Evolutionary conservation across 2,797 vertebrate species (phyloP).

Genomic region (Florisuga fusca): DNA sequence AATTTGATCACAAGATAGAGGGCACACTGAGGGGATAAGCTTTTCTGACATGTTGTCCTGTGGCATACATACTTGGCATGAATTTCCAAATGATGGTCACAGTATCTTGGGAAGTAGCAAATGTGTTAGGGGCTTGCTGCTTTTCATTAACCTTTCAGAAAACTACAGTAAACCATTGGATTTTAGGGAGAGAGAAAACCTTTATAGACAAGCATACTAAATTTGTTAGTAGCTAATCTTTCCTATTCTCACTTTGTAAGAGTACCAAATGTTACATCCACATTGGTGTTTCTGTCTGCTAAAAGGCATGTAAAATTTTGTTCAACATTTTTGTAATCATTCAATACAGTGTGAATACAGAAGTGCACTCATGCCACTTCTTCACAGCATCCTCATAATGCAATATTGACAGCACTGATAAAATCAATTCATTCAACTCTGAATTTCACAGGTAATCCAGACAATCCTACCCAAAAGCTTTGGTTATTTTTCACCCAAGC

Average conservation of each 20-base stretch:
- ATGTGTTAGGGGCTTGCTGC: neutral
- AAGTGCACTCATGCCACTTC: neutral
- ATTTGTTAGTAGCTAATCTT: neutral
- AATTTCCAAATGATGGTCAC: neutral
- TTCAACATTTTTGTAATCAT: neutral
- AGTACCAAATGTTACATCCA: rapidly evolving
- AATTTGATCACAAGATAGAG: neutral
- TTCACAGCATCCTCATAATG: neutral
- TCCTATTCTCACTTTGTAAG: neutral
- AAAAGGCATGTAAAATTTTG: neutral
- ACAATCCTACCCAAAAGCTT: constrained; percentile 81
- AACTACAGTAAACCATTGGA: neutral
- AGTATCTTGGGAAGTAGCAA: neutral
- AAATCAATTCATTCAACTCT: neutral
- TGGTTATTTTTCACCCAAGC: constrained; percentile 74
- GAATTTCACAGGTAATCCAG: constrained; percentile 83
- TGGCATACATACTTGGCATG: neutral
- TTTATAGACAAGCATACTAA: neutral
- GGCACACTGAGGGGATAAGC: neutral
- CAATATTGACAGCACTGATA: neutral
- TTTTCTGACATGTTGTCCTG: neutral
- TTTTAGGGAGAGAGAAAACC: neutral
- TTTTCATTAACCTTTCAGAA: neutral
- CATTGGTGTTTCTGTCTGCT: neutral
- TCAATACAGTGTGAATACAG: neutral